phyloP scores from a whole-genome alignment of 2,888 invertebrate species.

The Drosophila atripex region DNA sequence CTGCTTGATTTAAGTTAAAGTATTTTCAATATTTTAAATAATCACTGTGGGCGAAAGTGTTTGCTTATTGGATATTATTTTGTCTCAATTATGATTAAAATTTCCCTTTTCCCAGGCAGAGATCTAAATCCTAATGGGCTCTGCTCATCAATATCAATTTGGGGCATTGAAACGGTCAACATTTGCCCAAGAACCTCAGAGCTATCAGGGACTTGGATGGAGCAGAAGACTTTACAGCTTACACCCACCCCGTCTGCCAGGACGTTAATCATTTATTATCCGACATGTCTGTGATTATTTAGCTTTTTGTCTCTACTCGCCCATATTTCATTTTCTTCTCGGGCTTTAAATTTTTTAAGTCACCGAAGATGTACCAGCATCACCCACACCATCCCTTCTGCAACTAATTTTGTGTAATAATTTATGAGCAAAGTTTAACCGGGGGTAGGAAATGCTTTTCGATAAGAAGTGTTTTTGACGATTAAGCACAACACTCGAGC shows the following conservation, averaged over 20 bases:
- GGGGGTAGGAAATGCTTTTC: slow-evolving; percentile 26
- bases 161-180: slow-evolving; percentile 32
- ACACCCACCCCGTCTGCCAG: slow-evolving; percentile 17
- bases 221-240: slow-evolving; percentile 15
- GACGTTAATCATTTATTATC: slow-evolving; percentile 79
- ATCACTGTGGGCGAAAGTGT: not conserved
- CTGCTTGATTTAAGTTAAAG: not conserved
- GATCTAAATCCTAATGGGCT: slow-evolving; percentile 6
- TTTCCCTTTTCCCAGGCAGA: not conserved
- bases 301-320: slow-evolving; percentile 60
- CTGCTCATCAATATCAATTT: slow-evolving; percentile 70
- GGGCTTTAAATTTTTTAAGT: slow-evolving; percentile 41
- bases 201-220: slow-evolving; percentile 34
- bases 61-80: not conserved
- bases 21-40: not conserved
- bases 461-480: slow-evolving; percentile 58
- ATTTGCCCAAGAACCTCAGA: slow-evolving; percentile 13
- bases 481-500: slow-evolving; percentile 63
- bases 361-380: slow-evolving; percentile 16
- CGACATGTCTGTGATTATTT: slow-evolving; percentile 77
- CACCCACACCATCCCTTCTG: slow-evolving; percentile 7
- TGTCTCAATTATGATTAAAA: slow-evolving; percentile 1
- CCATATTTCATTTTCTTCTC: slow-evolving; percentile 66
- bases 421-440: slow-evolving; percentile 67
- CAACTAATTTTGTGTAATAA: slow-evolving; percentile 65